A percentile compares a stretch with the other conserved stretches of the same genome.
Conservation (phyloP, 2,888 invertebrate species). For the Diabrotica balteata region DNA sequence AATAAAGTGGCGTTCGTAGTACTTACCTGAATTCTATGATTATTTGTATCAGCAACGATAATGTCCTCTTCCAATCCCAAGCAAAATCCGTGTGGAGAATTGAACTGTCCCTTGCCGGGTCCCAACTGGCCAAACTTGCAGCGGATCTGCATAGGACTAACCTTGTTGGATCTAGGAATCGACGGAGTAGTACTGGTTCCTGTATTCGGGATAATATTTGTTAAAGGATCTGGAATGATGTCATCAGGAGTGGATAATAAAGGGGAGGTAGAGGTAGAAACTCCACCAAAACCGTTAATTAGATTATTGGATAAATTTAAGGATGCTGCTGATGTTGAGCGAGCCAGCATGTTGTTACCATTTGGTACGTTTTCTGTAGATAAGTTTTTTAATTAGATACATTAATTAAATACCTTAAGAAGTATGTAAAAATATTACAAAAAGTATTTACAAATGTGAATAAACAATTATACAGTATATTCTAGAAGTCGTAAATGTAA, state of each 20-base stretch:
- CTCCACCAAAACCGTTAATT: conserved; percentile 66
- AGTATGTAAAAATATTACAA: too few relatives aligned
- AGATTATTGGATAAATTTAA: conserved; percentile 61
- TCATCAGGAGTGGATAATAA: conserved; percentile 64
- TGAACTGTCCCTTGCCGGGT: conserved; percentile 92
- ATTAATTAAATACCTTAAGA: too few relatives aligned
- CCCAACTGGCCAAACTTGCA: conserved; percentile 95
- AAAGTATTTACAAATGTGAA: too few relatives aligned
- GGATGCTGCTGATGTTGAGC: conserved; percentile 68
- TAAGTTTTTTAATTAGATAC: not conserved
- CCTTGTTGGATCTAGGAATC: conserved; percentile 69
- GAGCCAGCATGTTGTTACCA: conserved; percentile 63
- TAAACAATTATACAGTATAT: too few relatives aligned
- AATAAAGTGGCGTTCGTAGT: not conserved
- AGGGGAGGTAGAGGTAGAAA: conserved; percentile 70
- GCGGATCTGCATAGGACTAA: conserved; percentile 85
- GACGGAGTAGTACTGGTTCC: conserved; percentile 60
- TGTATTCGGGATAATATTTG: conserved; percentile 63
- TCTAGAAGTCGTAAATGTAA: too few relatives aligned
- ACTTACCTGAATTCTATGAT: conserved; percentile 88
- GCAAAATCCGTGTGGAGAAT: conserved; percentile 97
- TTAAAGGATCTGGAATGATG: conserved; percentile 62
- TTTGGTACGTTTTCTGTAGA: conserved; percentile 34
- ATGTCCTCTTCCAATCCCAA: conserved; percentile 94
- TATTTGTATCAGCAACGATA: conserved; percentile 95